These are phyloP conservation scores for Neostethus bicornis DNA, from an alignment of 2,797 vertebrate genomes.

Conservation along the genomic window DNA sequence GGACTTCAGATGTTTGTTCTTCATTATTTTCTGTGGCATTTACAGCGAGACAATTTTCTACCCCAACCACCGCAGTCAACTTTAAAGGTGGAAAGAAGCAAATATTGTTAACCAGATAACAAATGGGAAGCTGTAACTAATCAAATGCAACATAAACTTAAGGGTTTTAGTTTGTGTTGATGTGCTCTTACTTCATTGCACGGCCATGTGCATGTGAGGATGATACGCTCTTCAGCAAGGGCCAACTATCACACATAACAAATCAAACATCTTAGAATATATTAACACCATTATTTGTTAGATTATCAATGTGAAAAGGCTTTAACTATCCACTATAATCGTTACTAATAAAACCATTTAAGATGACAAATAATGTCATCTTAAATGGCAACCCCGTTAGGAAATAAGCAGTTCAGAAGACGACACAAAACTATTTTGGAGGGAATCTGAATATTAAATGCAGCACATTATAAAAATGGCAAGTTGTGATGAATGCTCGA, in stretches of 20 bases:
- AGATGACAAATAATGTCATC: too few species aligned
- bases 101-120: not conserved
- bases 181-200: slow-evolving; percentile 83
- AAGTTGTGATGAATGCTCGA: too few species aligned
- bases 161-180: slow-evolving; percentile 7
- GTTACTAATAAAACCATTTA: too few species aligned
- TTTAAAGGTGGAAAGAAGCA: slow-evolving; percentile 50
- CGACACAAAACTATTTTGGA: too few species aligned
- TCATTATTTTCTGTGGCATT: slow-evolving; percentile 85
- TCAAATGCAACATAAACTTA: not conserved
- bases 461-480: too few species aligned
- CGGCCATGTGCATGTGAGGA: slow-evolving; percentile 88
- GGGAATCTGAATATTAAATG: too few species aligned
- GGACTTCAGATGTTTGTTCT: slow-evolving; percentile 84
- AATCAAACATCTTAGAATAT: slow-evolving; percentile 2
- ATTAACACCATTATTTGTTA: not conserved
- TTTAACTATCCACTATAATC: too few species aligned
- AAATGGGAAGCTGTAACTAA: not conserved
- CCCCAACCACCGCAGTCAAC: slow-evolving; percentile 87
- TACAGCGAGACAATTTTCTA: slow-evolving; percentile 84
- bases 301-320: not conserved
- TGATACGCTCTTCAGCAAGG: slow-evolving; percentile 82
- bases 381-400: too few species aligned
- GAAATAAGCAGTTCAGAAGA: too few species aligned
- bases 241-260: slow-evolving; percentile 79